These are phyloP conservation scores for Adelphocoris suturalis DNA, from an alignment of 2,888 invertebrate genomes.

Conservation along the genomic window DNA sequence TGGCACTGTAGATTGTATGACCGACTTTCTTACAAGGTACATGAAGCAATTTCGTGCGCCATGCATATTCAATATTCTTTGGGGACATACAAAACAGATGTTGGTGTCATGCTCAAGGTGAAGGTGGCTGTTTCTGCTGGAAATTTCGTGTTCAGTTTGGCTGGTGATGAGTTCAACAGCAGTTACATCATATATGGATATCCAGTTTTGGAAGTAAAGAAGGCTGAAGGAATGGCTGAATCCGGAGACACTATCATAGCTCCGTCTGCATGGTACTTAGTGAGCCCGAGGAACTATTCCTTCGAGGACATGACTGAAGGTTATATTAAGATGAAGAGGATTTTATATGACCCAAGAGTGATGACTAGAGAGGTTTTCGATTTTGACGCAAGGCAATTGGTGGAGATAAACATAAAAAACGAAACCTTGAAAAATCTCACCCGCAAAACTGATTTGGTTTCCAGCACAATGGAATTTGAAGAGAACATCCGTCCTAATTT, in stretches of 20 bases:
- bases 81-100: conserved; percentile 81
- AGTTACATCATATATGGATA: conserved; percentile 81
- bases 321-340: conserved; percentile 72
- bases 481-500: conserved; percentile 67
- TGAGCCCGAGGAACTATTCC: conserved; percentile 78
- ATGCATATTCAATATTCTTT: conserved; percentile 81
- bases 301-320: conserved; percentile 68
- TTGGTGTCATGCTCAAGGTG: conserved; percentile 79
- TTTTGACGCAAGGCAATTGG: conserved; percentile 68
- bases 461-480: conserved; percentile 68
- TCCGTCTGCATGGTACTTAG: conserved; percentile 82
- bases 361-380: conserved; percentile 72
- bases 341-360: conserved; percentile 74
- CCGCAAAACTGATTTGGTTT: conserved; percentile 64
- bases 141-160: conserved; percentile 81
- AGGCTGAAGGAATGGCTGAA: conserved; percentile 80
- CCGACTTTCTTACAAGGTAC: conserved; percentile 80
- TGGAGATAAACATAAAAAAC: conserved; percentile 68
- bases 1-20: conserved; percentile 81
- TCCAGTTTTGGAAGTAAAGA: conserved; percentile 81
- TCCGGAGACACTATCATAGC: conserved; percentile 82
- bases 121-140: conserved; percentile 83
- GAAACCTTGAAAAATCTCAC: conserved; percentile 69
- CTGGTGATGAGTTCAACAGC: conserved; percentile 81
- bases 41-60: conserved; percentile 82